A percentile compares a stretch with the other conserved stretches of the same genome.
Evolutionary conservation across 2,797 vertebrate genomes (phyloP).

Genomic region (Scarus forsteni): DNA sequence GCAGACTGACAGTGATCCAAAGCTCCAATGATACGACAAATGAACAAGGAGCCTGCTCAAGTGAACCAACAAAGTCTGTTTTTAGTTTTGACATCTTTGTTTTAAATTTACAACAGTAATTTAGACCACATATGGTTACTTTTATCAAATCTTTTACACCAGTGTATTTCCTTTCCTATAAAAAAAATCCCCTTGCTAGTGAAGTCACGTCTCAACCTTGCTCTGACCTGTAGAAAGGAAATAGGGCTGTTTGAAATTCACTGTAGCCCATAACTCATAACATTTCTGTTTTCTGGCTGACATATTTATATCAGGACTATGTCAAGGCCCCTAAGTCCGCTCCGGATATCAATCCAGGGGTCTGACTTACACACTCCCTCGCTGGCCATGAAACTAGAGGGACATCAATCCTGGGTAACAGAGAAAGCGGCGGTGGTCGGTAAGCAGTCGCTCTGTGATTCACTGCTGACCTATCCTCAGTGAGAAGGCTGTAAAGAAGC

Average conservation of each 20-base stretch:
- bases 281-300: constrained; percentile 54
- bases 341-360: constrained; percentile 64
- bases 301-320: constrained; percentile 74
- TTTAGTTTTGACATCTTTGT: constrained; percentile 18
- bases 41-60: constrained; percentile 37
- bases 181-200: constrained; percentile 16
- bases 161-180: constrained; percentile 20
- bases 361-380: constrained; percentile 63
- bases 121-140: constrained; percentile 42
- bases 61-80: constrained; percentile 37
- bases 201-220: constrained; percentile 58
- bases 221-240: constrained; percentile 60
- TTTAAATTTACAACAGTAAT: constrained; percentile 9
- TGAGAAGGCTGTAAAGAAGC: constrained; percentile 67
- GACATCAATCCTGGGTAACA: constrained; percentile 70
- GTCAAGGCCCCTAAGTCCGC: constrained; percentile 64
- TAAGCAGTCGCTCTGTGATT: constrained; percentile 64
- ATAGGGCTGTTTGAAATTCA: constrained; percentile 61
- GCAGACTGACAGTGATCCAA: constrained; percentile 35
- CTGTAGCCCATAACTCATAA: constrained; percentile 59
- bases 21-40: constrained; percentile 60
- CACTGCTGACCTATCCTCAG: constrained; percentile 64
- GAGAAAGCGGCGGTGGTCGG: constrained; percentile 42
- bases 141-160: constrained; percentile 28
- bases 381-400: constrained; percentile 63